Base-by-base conservation (phyloP, 1,140 invertebrate genomes). In the Sycobia sp. region DNA sequence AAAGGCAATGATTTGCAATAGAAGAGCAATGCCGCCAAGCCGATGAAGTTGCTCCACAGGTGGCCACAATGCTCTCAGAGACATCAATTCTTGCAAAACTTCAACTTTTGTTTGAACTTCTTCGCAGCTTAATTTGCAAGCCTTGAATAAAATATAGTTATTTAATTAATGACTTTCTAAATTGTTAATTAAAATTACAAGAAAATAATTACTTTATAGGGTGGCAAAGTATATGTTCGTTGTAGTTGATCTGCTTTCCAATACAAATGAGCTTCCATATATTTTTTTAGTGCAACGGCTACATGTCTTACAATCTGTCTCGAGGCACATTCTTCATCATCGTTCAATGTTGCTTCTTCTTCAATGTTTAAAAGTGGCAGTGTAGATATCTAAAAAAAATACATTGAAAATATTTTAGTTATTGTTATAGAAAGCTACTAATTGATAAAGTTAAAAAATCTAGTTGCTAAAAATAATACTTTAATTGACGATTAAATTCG, bases 291-390 rank as follows among this genome's bases (percentile, higher is more conserved):
- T 3, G 95, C 92, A 7, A 93, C 89, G 72, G 93, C 94, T 3
- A 97, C 95, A 76, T 97, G 95, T 11, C 95, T 82, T 1, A 96
- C 93, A 49, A 94, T 92, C 82, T 98, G 96, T n/a, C 94, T 78
- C n/a, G 92, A 92, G 2, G 94, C 91, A 76, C 92, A 94, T 63
- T 95, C 90, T 75, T 95, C 91, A 76, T 97, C 94, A 70, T 97
- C 95, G 62, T 90, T 91, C n/a, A 93, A 78, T 0, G 86, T 76
- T 63, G 86, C 83, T 46, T 89, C 87, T 55, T 88, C 87, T 66
- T 91, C 89, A 14, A 88, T 83, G 64, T 87, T 88, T 53, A 94
- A 81, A 65, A 95, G 91, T 5, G 89, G 88, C 65, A 93, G 84
- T 3, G 93, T 95, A 38, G 92, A 93, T 72, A 96, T 91, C 89